phyloP scores from a whole-genome alignment of 2,113 vertebrate genomes.

The Tragelaphus scriptus region DNA sequence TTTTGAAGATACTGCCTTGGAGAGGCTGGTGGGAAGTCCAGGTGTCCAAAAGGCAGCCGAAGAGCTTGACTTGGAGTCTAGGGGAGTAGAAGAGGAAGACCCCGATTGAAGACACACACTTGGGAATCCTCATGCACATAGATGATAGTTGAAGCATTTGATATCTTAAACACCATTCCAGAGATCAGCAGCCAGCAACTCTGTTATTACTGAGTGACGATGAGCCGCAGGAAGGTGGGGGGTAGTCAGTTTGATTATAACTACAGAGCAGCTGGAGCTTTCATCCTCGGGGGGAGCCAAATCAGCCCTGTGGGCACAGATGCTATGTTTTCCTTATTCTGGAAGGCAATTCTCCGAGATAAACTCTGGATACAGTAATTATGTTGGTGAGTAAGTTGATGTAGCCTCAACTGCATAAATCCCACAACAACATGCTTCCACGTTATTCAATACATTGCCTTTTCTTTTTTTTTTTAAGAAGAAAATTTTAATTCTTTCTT shows the following conservation, averaged over 20 bases:
- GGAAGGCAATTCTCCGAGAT: slow-evolving; percentile 58
- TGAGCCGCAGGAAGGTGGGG: slow-evolving; percentile 13
- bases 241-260: slow-evolving; percentile 61
- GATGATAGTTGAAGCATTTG: slow-evolving; percentile 67
- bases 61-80: not conserved
- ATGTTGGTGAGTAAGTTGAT: slow-evolving; percentile 51
- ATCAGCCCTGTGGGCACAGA: slow-evolving; percentile 43
- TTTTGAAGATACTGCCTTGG: not conserved
- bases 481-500: slow-evolving; percentile 42
- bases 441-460: slow-evolving; percentile 44
- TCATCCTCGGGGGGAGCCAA: slow-evolving; percentile 24
- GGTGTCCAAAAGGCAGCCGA: not conserved
- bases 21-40: not conserved
- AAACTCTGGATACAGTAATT: slow-evolving; percentile 55
- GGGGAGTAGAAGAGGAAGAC: not conserved
- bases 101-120: slow-evolving; percentile 31
- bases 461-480: not conserved
- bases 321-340: slow-evolving; percentile 16
- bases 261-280: slow-evolving; percentile 40
- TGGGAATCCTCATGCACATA: slow-evolving; percentile 42
- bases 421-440: slow-evolving; percentile 49
- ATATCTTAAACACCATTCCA: slow-evolving; percentile 64
- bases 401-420: slow-evolving; percentile 42
- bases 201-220: not conserved
- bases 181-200: not conserved